Evolutionary conservation across 2,888 invertebrate genomes (phyloP).

Genomic region (Brachylomia viminalis): DNA sequence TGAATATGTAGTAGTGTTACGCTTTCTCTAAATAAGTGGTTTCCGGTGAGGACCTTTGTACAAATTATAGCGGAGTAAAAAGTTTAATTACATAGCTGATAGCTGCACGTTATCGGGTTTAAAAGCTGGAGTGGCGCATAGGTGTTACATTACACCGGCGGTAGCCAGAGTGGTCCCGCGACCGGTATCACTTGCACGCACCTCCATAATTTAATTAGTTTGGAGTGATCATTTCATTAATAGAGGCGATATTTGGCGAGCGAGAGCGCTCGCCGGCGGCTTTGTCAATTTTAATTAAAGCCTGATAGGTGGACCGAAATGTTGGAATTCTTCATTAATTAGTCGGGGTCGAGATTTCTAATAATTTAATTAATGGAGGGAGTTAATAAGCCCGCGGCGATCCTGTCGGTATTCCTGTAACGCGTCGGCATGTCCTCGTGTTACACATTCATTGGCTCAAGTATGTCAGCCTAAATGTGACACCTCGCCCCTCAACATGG

Average conservation of each 20-base stretch:
- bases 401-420: constrained; percentile 84
- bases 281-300: constrained; percentile 90
- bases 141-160: constrained; percentile 64
- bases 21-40: constrained; percentile 57
- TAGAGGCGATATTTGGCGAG: constrained; percentile 89
- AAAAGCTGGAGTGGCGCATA: constrained; percentile 51
- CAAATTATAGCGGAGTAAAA: constrained; percentile 51
- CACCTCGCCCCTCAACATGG: constrained; percentile 38
- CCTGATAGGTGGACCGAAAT: constrained; percentile 89
- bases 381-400: constrained; percentile 86
- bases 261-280: constrained; percentile 84
- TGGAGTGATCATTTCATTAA: constrained; percentile 90
- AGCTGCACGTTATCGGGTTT: constrained; percentile 39
- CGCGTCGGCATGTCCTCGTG: constrained; percentile 77
- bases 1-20: constrained; percentile 50
- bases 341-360: constrained; percentile 89
- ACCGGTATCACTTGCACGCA: constrained; percentile 87
- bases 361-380: constrained; percentile 89
- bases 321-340: constrained; percentile 90
- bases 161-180: constrained; percentile 66
- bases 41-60: constrained; percentile 37
- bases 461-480: constrained; percentile 60
- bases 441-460: constrained; percentile 69
- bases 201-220: constrained; percentile 90
- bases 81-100: constrained; percentile 40